Evolutionary conservation across 2,888 invertebrate genomes (phyloP).

Genomic region (Apamea sordens): DNA sequence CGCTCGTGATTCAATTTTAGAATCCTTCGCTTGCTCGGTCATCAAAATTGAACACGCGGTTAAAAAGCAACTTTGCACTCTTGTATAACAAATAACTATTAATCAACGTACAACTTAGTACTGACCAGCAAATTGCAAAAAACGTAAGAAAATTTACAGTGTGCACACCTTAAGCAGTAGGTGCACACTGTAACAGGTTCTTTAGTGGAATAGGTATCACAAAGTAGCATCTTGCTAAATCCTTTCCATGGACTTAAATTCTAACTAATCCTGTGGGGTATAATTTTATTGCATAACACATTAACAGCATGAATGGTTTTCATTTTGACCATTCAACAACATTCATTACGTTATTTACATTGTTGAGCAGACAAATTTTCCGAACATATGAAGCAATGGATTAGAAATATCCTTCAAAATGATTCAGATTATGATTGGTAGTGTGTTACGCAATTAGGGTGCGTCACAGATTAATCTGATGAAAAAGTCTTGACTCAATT

Average conservation of each 20-base stretch:
- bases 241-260: background rate
- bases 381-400: background rate
- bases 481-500: background rate
- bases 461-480: background rate
- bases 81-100: too few relatives aligned
- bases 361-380: background rate
- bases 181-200: background rate
- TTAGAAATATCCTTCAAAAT: background rate
- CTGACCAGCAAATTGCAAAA: too few relatives aligned
- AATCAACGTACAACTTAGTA: too few relatives aligned
- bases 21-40: too few relatives aligned
- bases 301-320: too few relatives aligned
- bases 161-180: too few relatives aligned
- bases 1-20: too few relatives aligned
- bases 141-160: too few relatives aligned
- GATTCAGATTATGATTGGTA: background rate
- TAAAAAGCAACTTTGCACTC: too few relatives aligned
- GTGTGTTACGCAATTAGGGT: background rate
- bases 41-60: too few relatives aligned
- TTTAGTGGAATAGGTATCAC: background rate
- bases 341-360: background rate
- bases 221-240: background rate
- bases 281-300: too few relatives aligned
- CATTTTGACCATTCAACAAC: background rate
- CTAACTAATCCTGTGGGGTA: background rate